These are phyloP conservation scores for Polyergus mexicanus DNA, from an alignment of 1,140 invertebrate genomes.

Conservation along the genomic window DNA sequence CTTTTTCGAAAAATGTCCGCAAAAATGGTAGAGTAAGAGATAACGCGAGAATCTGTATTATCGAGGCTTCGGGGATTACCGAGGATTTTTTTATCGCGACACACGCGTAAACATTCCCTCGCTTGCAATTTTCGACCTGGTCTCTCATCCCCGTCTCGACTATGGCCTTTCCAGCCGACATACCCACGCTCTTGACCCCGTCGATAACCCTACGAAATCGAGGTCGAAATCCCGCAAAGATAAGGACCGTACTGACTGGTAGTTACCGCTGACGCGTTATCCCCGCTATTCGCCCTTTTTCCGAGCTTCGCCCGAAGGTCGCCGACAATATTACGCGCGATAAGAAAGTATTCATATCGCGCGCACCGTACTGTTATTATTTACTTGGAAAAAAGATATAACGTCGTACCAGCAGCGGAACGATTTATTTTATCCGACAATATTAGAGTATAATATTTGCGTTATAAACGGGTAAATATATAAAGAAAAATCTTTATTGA, in stretches of 20 bases:
- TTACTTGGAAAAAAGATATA: conserved; percentile 32
- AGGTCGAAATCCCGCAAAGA: conserved; percentile 61
- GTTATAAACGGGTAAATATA: conserved; percentile 21
- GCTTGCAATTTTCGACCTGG: conserved; percentile 50
- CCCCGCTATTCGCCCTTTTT: conserved; percentile 32
- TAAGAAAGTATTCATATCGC: conserved; percentile 35
- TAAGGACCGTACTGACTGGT: conserved; percentile 52
- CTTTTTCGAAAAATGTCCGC: background rate
- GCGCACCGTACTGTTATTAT: conserved; percentile 41
- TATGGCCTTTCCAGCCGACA: background rate
- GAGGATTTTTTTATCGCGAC: conserved; percentile 52
- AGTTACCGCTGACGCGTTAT: conserved; percentile 51
- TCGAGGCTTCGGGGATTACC: background rate
- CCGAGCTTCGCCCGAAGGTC: conserved; percentile 33
- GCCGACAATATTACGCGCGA: conserved; percentile 49
- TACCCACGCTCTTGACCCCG: conserved; percentile 55
- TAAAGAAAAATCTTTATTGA: conserved; percentile 20
- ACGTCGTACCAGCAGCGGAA: background rate
- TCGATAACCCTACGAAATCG: conserved; percentile 61
- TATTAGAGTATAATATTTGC: conserved; percentile 34
- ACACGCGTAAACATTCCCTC: conserved; percentile 51
- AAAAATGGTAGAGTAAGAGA: conserved; percentile 30
- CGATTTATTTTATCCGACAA: conserved; percentile 30
- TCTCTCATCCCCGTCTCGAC: background rate
- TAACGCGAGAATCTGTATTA: conserved; percentile 13